Evolutionary conservation across 2,797 vertebrate species (phyloP).

Genomic region (Hoplostethus atlanticus): DNA sequence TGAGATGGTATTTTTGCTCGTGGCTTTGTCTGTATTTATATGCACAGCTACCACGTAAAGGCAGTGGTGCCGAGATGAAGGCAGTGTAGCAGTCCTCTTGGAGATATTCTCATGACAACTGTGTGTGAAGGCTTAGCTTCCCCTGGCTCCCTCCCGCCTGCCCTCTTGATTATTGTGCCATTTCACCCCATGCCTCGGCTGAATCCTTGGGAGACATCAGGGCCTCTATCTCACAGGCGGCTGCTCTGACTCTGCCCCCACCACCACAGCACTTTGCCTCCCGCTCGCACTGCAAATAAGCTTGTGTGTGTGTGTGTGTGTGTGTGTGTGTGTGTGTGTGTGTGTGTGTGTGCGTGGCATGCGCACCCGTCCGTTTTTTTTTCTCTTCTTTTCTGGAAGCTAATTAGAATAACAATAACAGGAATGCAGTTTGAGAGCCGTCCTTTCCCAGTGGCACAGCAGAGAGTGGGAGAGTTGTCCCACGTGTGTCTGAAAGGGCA

Average conservation of each 20-base stretch:
- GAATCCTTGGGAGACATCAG: constrained; percentile 78
- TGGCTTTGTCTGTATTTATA: constrained; percentile 64
- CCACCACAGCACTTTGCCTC: constrained; percentile 52
- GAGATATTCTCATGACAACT: constrained; percentile 74
- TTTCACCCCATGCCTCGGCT: constrained; percentile 74
- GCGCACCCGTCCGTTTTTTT: constrained; percentile 24
- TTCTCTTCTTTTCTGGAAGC: constrained; percentile 68
- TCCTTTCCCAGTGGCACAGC: constrained; percentile 76
- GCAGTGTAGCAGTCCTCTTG: constrained; percentile 65
- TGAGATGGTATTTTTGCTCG: constrained; percentile 66
- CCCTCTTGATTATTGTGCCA: constrained; percentile 77
- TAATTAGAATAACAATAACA: constrained; percentile 87
- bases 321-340: constrained; percentile 56
- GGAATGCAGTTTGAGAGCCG: constrained; percentile 80
- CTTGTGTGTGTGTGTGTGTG: constrained; percentile 56
- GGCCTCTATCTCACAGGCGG: constrained; percentile 76
- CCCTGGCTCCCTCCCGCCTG: constrained; percentile 62
- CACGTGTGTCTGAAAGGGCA: constrained; percentile 78
- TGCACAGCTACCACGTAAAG: constrained; percentile 72
- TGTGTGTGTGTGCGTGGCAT: constrained; percentile 51
- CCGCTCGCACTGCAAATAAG: constrained; percentile 68
- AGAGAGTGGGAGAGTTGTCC: constrained; percentile 69
- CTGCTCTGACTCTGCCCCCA: constrained; percentile 67
- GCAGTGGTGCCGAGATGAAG: constrained; percentile 54
- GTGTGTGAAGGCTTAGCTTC: constrained; percentile 74